A percentile compares a stretch with the other conserved stretches of the same genome.
phyloP scores from a whole-genome alignment of 2,113 vertebrate species.

The Phasianus colchicus region DNA sequence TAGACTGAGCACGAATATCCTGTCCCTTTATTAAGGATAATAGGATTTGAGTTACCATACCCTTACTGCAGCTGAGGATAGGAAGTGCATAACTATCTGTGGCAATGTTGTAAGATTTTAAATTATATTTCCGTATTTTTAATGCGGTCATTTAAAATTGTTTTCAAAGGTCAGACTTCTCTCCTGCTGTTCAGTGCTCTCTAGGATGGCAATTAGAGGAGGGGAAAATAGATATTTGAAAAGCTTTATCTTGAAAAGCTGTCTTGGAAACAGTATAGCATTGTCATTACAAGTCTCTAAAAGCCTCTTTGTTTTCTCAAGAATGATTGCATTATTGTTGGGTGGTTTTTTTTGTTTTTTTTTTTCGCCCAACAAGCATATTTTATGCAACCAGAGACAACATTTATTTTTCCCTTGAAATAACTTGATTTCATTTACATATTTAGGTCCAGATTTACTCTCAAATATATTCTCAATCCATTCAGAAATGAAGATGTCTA shows the following conservation, averaged over 20 bases:
- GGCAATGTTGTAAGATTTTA: not conserved
- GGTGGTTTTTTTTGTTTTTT: not conserved
- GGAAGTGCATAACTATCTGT: not conserved
- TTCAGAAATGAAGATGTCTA: not conserved
- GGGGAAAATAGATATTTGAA: not conserved
- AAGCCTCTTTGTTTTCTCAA: not conserved
- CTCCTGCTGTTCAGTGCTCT: not conserved
- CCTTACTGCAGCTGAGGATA: not conserved
- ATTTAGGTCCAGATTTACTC: not conserved
- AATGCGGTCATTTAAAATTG: not conserved
- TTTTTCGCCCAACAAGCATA: not conserved
- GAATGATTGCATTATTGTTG: not conserved
- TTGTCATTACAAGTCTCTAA: not conserved
- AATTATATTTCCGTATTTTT: not conserved
- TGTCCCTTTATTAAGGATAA: not conserved
- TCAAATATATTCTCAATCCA: not conserved
- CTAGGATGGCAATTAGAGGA: not conserved
- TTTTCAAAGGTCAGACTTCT: conserved; percentile 9
- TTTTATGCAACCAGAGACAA: not conserved
- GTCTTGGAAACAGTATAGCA: not conserved
- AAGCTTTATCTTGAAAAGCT: not conserved
- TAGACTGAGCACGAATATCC: not conserved
- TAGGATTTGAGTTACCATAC: not conserved
- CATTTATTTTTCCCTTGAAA: not conserved
- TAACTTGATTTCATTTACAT: not conserved